phyloP scores from a whole-genome alignment of 2,797 vertebrate genomes.

The Ctenopoma multispine region DNA sequence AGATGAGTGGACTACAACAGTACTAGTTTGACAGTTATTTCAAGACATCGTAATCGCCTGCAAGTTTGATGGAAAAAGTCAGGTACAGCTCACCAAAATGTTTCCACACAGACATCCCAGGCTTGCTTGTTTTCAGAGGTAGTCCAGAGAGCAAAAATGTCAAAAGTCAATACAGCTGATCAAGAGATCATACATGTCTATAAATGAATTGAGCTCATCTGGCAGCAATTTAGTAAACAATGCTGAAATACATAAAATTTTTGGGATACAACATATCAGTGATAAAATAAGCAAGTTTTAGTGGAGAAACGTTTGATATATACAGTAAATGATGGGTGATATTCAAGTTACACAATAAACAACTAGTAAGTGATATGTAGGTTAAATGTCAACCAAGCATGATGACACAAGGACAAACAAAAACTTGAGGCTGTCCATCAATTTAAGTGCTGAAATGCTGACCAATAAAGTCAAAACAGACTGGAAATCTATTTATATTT shows the following conservation, averaged over 20 bases:
- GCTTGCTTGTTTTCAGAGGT: slow-evolving; percentile 71
- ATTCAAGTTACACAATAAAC: slow-evolving; percentile 61
- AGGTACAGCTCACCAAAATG: slow-evolving; percentile 25
- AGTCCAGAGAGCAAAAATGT: slow-evolving; percentile 71
- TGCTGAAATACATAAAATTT: slow-evolving; percentile 73
- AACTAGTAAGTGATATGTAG: slow-evolving; percentile 36
- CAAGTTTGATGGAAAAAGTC: slow-evolving; percentile 43
- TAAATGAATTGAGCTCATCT: slow-evolving; percentile 51
- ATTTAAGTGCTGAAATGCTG: slow-evolving; percentile 30
- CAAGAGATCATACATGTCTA: slow-evolving; percentile 44
- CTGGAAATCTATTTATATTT: slow-evolving; percentile 7
- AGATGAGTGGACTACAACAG: slow-evolving; percentile 76
- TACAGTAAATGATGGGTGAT: slow-evolving; percentile 49
- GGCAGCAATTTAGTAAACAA: slow-evolving; percentile 69
- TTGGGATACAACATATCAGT: slow-evolving; percentile 41
- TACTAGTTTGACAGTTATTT: slow-evolving; percentile 63
- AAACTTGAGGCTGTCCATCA: neutral
- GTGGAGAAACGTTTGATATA: slow-evolving; percentile 35
- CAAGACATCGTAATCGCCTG: slow-evolving; percentile 63
- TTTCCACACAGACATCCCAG: slow-evolving; percentile 56
- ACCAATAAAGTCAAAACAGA: slow-evolving; percentile 13
- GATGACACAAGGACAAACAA: slow-evolving; percentile 4
- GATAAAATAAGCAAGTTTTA: slow-evolving; percentile 31
- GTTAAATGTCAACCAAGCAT: slow-evolving; percentile 15
- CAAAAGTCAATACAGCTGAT: slow-evolving; percentile 66